Base-by-base conservation (phyloP, 2,888 invertebrate species). In the Apotomis turbidana region DNA sequence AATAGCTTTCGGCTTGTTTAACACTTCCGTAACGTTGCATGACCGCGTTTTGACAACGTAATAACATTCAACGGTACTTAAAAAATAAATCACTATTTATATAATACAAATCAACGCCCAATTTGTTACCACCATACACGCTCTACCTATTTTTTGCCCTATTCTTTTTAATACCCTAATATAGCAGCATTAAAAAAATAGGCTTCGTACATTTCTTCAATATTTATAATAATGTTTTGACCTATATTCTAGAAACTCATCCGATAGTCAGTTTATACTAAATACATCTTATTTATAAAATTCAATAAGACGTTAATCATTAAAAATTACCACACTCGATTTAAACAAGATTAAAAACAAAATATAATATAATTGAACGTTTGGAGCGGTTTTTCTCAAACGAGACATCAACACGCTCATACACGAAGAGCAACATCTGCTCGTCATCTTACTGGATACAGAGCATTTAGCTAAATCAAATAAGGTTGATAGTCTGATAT, bases 1-100 rank as follows among this genome's bases (percentile, higher is more conserved):
- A 90, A 90, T 85, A 84, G 87, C 87, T 87, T 82, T 87, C 81
- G 85, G 83, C 81, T 84, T 85, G 85, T 88, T 87, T 85, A 81
- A 82, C 83, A 81, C 82, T 80, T 78, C 77, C 72, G 75, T 74
- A 78, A 79, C 79, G 78, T 74, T 63, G 76, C 77, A 75, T 74
- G 75, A 75, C 55, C 76, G 74, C 74, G 78, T 75, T 81, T 80
- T 79, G 77, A 80, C 75, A 75, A 71, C 69, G 52, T 59, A 58
- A 59, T 63, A 38, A 57, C 49, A 10, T 49, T 1, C 49, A 10
- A 10, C 49, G 49, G 41, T 3, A 41, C 9, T 49, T 49, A 49
- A 8, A 8, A 44, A 44, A 27, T 41, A 41, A 41, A 41, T 41
- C 41, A 41, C 41, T 41, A 6, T 41, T 57, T 57, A 10, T 36